These are phyloP conservation scores for Pogonognathellus flavescens DNA, from an alignment of 1,140 invertebrate species.

Conservation along the genomic window DNA sequence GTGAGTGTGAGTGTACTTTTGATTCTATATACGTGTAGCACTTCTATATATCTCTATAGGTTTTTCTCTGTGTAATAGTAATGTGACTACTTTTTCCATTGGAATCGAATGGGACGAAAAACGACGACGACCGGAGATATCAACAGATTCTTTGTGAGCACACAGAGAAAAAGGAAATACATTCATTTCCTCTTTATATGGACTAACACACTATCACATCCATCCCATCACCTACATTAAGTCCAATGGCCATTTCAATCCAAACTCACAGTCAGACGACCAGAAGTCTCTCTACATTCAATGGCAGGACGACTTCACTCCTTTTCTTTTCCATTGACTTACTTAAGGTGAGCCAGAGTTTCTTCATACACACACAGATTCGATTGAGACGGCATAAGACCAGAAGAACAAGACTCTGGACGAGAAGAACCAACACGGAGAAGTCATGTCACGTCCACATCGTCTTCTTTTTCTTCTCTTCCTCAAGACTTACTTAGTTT, in stretches of 20 bases:
- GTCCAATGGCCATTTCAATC: background rate
- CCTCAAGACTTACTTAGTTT: background rate
- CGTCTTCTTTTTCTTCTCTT: background rate
- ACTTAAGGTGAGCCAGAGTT: no score
- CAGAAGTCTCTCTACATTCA: no score
- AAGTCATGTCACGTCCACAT: conserved; percentile 30
- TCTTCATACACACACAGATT: background rate
- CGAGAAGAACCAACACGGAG: background rate
- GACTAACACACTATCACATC: conserved; percentile 27
- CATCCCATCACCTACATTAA: conserved; percentile 18
- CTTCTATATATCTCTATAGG: no score
- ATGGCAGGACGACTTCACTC: no score
- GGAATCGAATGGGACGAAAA: background rate
- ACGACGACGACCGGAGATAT: background rate
- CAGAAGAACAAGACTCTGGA: no score
- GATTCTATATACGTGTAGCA: no score
- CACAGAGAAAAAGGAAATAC: conserved; percentile 2
- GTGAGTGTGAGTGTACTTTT: no score
- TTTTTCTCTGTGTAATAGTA: background rate
- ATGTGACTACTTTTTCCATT: background rate
- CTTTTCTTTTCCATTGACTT: no score
- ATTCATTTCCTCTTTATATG: conserved; percentile 36
- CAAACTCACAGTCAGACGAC: no score
- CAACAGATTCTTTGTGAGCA: conserved; percentile 25
- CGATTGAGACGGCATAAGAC: background rate